phyloP scores from a whole-genome alignment of 2,888 invertebrate genomes.

The Ecliptopera silaceata region DNA sequence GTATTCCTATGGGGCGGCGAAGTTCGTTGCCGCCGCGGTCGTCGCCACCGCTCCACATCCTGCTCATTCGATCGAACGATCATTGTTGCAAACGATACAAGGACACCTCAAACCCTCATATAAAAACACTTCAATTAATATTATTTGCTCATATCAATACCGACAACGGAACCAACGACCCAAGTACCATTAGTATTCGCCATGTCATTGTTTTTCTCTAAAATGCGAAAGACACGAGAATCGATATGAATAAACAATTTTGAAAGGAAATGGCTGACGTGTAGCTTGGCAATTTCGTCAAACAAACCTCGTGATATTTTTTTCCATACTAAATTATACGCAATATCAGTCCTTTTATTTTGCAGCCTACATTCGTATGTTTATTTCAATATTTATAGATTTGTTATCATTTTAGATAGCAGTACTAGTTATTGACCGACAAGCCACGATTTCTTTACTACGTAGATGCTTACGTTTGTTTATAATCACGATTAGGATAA shows the following conservation, averaged over 20 bases:
- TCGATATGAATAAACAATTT: slow-evolving; percentile 23
- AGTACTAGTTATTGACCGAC: slow-evolving; percentile 40
- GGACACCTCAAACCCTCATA: slow-evolving; percentile 35
- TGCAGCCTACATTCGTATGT: slow-evolving; percentile 23
- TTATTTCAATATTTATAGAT: slow-evolving; percentile 30
- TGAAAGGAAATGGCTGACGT: slow-evolving; percentile 25
- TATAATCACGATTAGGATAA: slow-evolving; percentile 16
- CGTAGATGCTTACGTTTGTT: slow-evolving; percentile 31
- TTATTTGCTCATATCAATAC: slow-evolving; percentile 45
- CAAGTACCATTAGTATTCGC: slow-evolving; percentile 43
- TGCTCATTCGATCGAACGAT: slow-evolving; percentile 56
- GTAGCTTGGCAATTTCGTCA: slow-evolving; percentile 16
- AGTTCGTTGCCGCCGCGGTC: slow-evolving; percentile 68
- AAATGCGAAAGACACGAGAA: slow-evolving; percentile 34
- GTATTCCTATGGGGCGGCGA: slow-evolving; percentile 53
- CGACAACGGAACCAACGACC: slow-evolving; percentile 45
- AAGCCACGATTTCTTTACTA: slow-evolving; percentile 36
- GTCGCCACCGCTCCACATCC: slow-evolving; percentile 70
- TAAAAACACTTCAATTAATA: slow-evolving; percentile 47
- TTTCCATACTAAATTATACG: slow-evolving; percentile 32
- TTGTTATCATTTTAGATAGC: slow-evolving; percentile 26
- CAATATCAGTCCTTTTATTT: slow-evolving; percentile 29
- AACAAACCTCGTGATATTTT: slow-evolving; percentile 32
- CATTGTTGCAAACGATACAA: slow-evolving; percentile 56
- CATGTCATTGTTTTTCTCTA: slow-evolving; percentile 47